phyloP scores from a whole-genome alignment of 2,888 invertebrate genomes.

The Gnatocerus cornutus region DNA sequence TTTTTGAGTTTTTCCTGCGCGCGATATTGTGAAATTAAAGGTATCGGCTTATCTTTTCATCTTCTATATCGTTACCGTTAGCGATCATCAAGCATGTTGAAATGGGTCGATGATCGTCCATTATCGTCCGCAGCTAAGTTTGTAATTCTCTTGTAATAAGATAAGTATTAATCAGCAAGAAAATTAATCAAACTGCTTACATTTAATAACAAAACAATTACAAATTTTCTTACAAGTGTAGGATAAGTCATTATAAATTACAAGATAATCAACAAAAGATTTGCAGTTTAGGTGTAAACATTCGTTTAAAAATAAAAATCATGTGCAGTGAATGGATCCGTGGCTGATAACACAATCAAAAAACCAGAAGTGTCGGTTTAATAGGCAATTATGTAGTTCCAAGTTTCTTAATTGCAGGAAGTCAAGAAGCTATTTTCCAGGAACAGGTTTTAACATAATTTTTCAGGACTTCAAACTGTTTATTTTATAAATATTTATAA shows the following conservation, averaged over 20 bases:
- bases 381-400: constrained; percentile 38
- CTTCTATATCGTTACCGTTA: not conserved
- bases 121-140: not conserved
- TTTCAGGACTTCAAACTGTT: constrained; percentile 16
- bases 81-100: constrained; percentile 2
- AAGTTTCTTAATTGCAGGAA: constrained; percentile 39
- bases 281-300: not conserved
- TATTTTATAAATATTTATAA: constrained; percentile 22
- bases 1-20: not conserved
- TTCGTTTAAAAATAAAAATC: constrained; percentile 13
- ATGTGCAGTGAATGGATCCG: constrained; percentile 14
- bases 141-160: not conserved
- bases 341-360: constrained; percentile 30
- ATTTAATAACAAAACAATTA: not conserved
- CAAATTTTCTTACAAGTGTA: not conserved
- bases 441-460: constrained; percentile 27
- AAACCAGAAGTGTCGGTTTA: constrained; percentile 32
- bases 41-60: not conserved
- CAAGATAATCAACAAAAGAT: not conserved
- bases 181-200: too few species aligned
- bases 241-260: too few species aligned
- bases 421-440: constrained; percentile 23
- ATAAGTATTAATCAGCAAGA: not conserved
- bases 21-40: too few species aligned
- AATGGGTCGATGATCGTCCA: not conserved